A percentile compares a stretch with the other conserved stretches of the same genome.
Conservation (phyloP, 2,797 vertebrate genomes). For the Sebastolobus altivelis region DNA sequence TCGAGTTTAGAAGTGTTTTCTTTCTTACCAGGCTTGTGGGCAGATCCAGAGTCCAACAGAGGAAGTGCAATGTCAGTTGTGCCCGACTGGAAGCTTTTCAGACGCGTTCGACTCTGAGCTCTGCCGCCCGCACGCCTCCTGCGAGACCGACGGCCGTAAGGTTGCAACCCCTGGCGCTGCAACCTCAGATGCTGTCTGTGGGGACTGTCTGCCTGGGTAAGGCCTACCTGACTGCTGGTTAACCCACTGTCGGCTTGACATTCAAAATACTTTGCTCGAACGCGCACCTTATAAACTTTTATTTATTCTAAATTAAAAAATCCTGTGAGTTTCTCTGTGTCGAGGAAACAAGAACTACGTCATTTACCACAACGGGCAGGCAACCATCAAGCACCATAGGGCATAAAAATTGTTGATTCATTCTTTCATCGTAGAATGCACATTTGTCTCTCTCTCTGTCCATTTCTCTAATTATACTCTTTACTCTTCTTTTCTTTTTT, state of each 20-base stretch:
- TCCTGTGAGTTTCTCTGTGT: conserved; percentile 27
- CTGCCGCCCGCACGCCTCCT: conserved; percentile 86
- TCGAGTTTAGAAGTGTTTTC: conserved; percentile 9
- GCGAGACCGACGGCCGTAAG: conserved; percentile 79
- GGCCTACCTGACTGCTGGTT: conserved; percentile 27
- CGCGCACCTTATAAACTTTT: conserved; percentile 28
- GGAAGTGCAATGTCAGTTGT: conserved; percentile 83
- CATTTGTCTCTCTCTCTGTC: not conserved
- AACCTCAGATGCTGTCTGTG: conserved; percentile 84
- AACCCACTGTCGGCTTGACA: not conserved
- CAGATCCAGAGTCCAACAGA: conserved; percentile 63
- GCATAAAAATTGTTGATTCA: conserved; percentile 40
- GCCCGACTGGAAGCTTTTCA: conserved; percentile 89
- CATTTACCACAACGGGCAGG: conserved; percentile 32
- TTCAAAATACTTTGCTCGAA: conserved; percentile 1
- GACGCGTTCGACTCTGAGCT: conserved; percentile 63
- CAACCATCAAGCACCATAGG: conserved; percentile 3
- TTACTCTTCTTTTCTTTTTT: conserved; percentile 28
- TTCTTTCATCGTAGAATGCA: conserved; percentile 31
- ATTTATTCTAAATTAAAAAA: conserved; percentile 31
- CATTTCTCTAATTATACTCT: conserved; percentile 36
- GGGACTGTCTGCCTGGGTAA: conserved; percentile 90
- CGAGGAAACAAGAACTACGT: conserved; percentile 29
- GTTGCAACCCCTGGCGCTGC: conserved; percentile 76
- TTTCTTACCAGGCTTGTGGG: conserved; percentile 80